A percentile compares a stretch with the other conserved stretches of the same genome.
These are phyloP conservation scores for Trichomycterus rosablanca DNA, from an alignment of 2,113 vertebrate species.

Conservation along the genomic window DNA sequence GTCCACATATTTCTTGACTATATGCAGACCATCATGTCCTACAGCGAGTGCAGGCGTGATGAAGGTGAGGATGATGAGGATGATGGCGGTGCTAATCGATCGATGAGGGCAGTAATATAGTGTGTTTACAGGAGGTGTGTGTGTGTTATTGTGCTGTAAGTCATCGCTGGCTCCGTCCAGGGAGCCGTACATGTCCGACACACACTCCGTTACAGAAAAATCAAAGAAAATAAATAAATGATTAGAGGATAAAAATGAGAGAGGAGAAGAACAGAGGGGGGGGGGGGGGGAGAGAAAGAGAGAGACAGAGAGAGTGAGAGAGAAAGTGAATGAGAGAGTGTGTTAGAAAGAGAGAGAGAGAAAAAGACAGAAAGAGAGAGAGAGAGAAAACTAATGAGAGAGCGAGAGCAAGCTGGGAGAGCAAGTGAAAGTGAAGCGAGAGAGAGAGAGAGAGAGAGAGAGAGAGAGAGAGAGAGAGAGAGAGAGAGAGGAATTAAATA, in stretches of 20 bases:
- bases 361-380: conserved; percentile 19
- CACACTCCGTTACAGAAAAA: conserved; percentile 6
- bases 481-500: conserved; percentile 74
- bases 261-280: conserved; percentile 23
- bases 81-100: conserved; percentile 56
- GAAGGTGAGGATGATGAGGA: too few relatives aligned
- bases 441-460: too few relatives aligned
- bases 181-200: conserved; percentile 40
- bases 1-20: too few relatives aligned
- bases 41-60: too few relatives aligned
- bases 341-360: too few relatives aligned
- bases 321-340: too few relatives aligned
- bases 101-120: conserved; percentile 69
- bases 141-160: conserved; percentile 72
- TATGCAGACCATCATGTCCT: too few relatives aligned
- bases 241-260: conserved; percentile 21
- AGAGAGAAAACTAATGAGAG: conserved; percentile 1
- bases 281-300: conserved; percentile 24
- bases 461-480: conserved; percentile 20
- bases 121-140: conserved; percentile 60
- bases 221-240: conserved; percentile 30
- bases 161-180: conserved; percentile 60
- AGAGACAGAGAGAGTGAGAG: conserved; percentile 6
- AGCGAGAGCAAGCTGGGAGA: conserved; percentile 18
- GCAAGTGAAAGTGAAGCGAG: too few relatives aligned